Conservation (phyloP, 1,140 invertebrate species). For the Muscidifurax raptorellus region DNA sequence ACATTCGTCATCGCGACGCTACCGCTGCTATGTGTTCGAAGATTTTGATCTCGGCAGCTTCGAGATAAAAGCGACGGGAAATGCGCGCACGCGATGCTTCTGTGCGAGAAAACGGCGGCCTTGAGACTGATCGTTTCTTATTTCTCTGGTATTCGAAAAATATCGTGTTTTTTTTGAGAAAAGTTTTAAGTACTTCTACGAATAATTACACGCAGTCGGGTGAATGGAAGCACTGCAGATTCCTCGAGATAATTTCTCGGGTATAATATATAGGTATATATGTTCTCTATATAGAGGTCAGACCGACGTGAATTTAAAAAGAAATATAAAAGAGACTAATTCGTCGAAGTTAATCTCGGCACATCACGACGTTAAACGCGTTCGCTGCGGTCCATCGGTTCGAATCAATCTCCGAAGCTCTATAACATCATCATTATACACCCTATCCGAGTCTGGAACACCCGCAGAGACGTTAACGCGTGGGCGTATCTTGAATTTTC, state of each 20-base stretch:
- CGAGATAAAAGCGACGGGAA: slow-evolving; percentile 1
- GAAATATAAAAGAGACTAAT: neutral
- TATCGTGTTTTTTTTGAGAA: neutral
- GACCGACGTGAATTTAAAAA: neutral
- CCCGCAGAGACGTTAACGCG: neutral
- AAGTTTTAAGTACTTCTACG: neutral
- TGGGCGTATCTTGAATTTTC: neutral
- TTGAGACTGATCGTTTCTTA: slow-evolving; percentile 14
- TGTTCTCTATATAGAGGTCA: slow-evolving; percentile 13
- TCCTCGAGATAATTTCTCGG: too few species aligned
- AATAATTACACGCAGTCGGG: too few species aligned
- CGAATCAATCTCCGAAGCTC: neutral
- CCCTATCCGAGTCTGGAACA: neutral
- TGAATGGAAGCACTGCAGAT: too few species aligned
- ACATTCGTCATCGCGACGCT: slow-evolving; percentile 31
- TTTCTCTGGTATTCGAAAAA: slow-evolving; percentile 5
- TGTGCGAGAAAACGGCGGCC: slow-evolving; percentile 13
- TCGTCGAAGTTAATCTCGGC: neutral
- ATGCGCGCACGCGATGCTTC: slow-evolving; percentile 33
- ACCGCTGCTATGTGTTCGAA: neutral
- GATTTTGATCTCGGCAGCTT: slow-evolving; percentile 32
- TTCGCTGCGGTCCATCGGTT: neutral
- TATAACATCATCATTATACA: slow-evolving; percentile 15
- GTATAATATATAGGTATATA: too few species aligned
- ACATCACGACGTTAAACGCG: neutral